phyloP scores from a whole-genome alignment of 1,140 invertebrate genomes.

The Orussus abietinus region DNA sequence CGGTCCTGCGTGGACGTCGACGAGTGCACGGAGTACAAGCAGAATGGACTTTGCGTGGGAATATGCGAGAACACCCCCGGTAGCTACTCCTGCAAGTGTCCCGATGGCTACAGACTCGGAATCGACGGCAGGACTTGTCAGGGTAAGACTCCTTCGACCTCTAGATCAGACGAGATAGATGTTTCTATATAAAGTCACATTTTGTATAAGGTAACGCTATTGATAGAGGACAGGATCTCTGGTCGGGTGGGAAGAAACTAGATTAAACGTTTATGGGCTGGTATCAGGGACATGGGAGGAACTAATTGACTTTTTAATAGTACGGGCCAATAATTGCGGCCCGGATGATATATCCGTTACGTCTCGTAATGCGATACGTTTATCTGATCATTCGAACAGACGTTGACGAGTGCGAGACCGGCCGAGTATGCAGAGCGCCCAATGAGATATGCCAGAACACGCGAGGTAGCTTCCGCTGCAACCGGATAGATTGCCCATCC shows the following conservation, averaged over 20 bases:
- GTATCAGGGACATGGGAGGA: too few species aligned
- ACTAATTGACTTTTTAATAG: too few species aligned
- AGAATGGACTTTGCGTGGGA: slow-evolving; percentile 73
- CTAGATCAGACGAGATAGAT: too few species aligned
- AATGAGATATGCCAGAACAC: slow-evolving; percentile 89
- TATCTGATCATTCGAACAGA: too few species aligned
- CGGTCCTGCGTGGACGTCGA: slow-evolving; percentile 81
- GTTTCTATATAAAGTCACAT: background rate
- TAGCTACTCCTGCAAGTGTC: slow-evolving; percentile 83
- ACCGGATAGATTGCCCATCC: slow-evolving; percentile 76
- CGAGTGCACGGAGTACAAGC: slow-evolving; percentile 75
- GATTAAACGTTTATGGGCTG: too few species aligned
- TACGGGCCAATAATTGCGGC: too few species aligned
- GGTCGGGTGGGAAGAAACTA: too few species aligned
- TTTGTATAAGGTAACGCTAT: too few species aligned
- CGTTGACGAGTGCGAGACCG: slow-evolving; percentile 80
- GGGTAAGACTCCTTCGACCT: too few species aligned
- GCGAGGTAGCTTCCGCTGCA: slow-evolving; percentile 82
- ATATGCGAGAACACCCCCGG: slow-evolving; percentile 85
- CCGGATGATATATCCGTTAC: too few species aligned
- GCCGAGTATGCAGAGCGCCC: slow-evolving; percentile 58
- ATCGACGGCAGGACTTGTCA: slow-evolving; percentile 69
- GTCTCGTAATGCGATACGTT: too few species aligned
- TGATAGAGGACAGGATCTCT: too few species aligned
- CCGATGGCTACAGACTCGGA: slow-evolving; percentile 73